Percentiles rank a stretch among this genome's conserved stretches.
These are phyloP conservation scores for Ammospiza nelsoni DNA, from an alignment of 2,113 vertebrate genomes.

Conservation along the genomic window DNA sequence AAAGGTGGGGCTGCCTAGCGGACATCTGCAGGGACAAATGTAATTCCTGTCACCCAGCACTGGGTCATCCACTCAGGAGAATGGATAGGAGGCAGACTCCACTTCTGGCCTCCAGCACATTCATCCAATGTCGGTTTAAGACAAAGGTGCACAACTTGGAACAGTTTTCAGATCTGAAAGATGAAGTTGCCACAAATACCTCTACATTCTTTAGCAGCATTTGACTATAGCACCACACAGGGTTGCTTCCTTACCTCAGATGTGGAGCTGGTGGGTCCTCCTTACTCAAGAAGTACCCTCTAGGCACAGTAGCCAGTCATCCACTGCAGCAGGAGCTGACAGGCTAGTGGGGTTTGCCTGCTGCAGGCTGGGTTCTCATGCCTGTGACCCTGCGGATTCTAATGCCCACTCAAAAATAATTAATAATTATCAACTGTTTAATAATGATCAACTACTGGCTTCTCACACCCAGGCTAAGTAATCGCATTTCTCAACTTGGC, in stretches of 20 bases:
- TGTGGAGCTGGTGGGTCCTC: neutral
- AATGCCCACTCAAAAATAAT: neutral
- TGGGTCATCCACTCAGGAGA: neutral
- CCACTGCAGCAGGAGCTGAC: neutral
- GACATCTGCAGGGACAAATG: neutral
- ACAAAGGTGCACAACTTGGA: neutral
- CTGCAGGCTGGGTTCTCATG: neutral
- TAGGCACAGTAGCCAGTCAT: neutral
- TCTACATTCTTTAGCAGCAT: neutral
- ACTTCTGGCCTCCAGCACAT: neutral
- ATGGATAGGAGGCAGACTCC: neutral
- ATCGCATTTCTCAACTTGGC: neutral
- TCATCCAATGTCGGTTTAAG: fast-evolving
- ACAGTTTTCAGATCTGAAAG: neutral
- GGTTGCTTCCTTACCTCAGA: neutral
- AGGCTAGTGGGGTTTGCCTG: neutral
- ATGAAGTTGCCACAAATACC: neutral
- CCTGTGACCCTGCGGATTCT: neutral
- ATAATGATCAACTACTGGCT: neutral
- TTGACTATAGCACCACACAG: neutral
- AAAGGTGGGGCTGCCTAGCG: neutral
- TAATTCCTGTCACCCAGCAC: neutral
- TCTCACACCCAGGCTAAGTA: neutral
- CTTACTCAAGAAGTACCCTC: neutral
- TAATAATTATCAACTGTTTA: neutral